phyloP scores from a whole-genome alignment of 2,888 invertebrate genomes.

The Hydriomena furcata region DNA sequence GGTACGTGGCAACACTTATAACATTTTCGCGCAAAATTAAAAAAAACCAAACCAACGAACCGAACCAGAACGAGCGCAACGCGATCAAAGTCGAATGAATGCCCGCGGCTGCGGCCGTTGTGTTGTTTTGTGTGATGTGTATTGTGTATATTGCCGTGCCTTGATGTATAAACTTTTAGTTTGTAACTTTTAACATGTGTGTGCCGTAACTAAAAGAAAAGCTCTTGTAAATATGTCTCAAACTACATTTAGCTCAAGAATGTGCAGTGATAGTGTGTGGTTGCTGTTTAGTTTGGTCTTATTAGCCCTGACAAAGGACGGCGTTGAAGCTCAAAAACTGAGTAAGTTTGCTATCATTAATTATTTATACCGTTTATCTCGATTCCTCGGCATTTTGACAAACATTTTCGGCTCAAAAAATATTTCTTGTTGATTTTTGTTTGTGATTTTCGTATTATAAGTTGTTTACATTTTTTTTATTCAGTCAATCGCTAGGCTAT shows the following conservation, averaged over 20 bases:
- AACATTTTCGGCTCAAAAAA: too few relatives aligned
- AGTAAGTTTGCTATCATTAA: slow-evolving; percentile 61
- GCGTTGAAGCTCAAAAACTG: slow-evolving; percentile 59
- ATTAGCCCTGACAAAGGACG: slow-evolving; percentile 69
- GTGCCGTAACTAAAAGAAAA: slow-evolving; percentile 22
- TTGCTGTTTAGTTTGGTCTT: slow-evolving; percentile 67
- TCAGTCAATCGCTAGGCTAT: too few relatives aligned
- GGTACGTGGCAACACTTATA: background rate
- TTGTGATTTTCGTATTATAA: too few relatives aligned
- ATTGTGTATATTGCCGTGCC: slow-evolving; percentile 25
- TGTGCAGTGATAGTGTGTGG: slow-evolving; percentile 65
- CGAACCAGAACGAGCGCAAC: slow-evolving; percentile 1
- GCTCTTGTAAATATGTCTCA: slow-evolving; percentile 45
- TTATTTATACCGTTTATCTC: too few relatives aligned
- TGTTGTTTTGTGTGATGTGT: slow-evolving; percentile 22
- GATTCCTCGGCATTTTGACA: too few relatives aligned
- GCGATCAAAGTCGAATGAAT: slow-evolving; percentile 15
- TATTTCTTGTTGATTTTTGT: too few relatives aligned
- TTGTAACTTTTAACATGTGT: slow-evolving; percentile 30
- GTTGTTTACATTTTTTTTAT: too few relatives aligned
- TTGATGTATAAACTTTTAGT: slow-evolving; percentile 22
- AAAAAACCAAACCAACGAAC: background rate
- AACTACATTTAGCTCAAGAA: slow-evolving; percentile 58
- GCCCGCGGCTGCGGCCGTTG: slow-evolving; percentile 22
- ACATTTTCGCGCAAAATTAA: background rate